Evolutionary conservation across 2,113 vertebrate species (phyloP).

Genomic region (Labeo rohita): DNA sequence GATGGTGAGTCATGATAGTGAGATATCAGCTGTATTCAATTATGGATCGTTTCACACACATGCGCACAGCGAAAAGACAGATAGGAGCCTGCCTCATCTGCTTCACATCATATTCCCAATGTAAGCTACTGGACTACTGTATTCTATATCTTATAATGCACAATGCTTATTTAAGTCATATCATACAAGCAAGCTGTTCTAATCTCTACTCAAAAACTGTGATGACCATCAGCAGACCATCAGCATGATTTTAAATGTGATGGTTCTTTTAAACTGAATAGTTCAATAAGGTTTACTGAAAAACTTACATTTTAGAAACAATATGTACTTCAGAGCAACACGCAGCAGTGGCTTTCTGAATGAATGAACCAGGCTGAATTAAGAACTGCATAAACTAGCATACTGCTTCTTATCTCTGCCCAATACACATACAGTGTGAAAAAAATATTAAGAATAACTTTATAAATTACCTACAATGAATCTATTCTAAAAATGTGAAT

Average conservation of each 20-base stretch:
- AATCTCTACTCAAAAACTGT: not conserved
- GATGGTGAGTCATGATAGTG: conserved; percentile 39
- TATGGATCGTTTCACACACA: conserved; percentile 26
- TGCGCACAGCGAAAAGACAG: conserved; percentile 36
- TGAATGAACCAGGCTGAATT: too few species aligned
- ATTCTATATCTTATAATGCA: not conserved
- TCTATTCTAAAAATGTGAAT: too few species aligned
- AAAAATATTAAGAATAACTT: not conserved
- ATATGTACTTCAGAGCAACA: not conserved
- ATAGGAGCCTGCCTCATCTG: conserved; percentile 31
- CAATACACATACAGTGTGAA: not conserved
- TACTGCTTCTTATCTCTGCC: not conserved
- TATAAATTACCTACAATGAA: too few species aligned
- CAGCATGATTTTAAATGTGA: not conserved
- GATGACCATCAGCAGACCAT: not conserved
- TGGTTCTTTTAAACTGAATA: not conserved
- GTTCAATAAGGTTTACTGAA: not conserved
- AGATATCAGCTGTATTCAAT: conserved; percentile 38
- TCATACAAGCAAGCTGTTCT: not conserved
- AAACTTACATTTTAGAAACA: not conserved
- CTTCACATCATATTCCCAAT: conserved; percentile 26
- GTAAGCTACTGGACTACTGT: conserved; percentile 15
- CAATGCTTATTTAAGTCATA: not conserved
- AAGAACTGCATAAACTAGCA: not conserved
- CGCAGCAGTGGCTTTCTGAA: not conserved